Percentiles rank a stretch among this genome's conserved stretches.
Conservation (phyloP, 2,113 vertebrate genomes). For the Etheostoma spectabile region DNA sequence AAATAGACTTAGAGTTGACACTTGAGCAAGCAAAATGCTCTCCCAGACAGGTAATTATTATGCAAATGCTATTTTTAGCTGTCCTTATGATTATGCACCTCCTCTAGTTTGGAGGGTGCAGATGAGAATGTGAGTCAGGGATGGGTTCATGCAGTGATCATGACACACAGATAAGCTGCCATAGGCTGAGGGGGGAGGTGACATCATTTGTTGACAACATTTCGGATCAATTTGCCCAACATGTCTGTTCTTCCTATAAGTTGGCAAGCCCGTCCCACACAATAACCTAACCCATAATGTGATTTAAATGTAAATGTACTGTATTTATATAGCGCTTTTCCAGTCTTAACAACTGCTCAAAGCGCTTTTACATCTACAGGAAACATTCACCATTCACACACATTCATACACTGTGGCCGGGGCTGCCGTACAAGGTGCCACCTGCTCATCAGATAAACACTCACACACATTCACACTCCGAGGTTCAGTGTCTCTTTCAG, state of each 20-base stretch:
- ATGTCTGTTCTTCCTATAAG: background rate
- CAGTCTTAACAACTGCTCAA: too few species aligned
- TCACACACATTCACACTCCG: too few species aligned
- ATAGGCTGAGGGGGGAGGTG: slow-evolving; percentile 81
- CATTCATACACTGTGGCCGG: too few species aligned
- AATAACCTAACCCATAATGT: background rate
- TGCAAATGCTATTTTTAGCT: slow-evolving; percentile 33
- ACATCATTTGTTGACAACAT: slow-evolving; percentile 76
- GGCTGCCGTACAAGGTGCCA: too few species aligned
- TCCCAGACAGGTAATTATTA: slow-evolving; percentile 1
- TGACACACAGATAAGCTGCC: slow-evolving; percentile 62
- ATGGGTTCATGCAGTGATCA: slow-evolving; percentile 54
- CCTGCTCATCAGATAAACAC: too few species aligned
- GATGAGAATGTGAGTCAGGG: slow-evolving; percentile 27
- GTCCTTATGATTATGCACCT: background rate
- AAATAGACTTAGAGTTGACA: slow-evolving; percentile 1
- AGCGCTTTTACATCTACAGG: too few species aligned
- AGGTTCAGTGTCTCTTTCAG: too few species aligned
- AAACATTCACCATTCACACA: too few species aligned
- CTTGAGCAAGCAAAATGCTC: background rate
- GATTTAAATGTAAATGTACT: too few species aligned
- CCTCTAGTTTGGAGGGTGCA: background rate
- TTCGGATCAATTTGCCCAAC: background rate
- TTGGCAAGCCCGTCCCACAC: background rate
- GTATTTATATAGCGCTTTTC: too few species aligned